phyloP scores from a whole-genome alignment of 2,888 invertebrate genomes.

The Synanthedon andrenaeformis region DNA sequence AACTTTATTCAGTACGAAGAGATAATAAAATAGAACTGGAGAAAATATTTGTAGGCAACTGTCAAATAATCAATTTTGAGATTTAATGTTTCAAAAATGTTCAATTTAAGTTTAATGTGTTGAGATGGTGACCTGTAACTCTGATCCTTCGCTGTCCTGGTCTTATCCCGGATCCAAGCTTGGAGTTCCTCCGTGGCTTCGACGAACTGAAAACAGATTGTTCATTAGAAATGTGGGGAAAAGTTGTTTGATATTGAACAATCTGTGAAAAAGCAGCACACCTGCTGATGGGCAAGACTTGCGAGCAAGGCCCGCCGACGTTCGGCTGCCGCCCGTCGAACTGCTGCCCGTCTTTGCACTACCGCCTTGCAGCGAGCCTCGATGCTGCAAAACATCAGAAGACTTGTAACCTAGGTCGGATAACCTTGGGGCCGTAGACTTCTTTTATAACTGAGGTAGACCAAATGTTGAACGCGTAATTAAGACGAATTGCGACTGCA shows the following conservation, averaged over 20 bases:
- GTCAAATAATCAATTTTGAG: too few relatives aligned
- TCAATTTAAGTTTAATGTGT: too few relatives aligned
- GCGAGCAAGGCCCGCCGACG: constrained; percentile 81
- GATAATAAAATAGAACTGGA: background rate
- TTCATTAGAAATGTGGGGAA: background rate
- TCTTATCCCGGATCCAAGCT: constrained; percentile 92
- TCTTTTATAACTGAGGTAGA: too few relatives aligned
- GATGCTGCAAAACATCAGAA: constrained; percentile 60
- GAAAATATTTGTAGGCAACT: too few relatives aligned
- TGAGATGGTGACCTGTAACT: constrained; percentile 73
- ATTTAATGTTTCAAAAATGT: too few relatives aligned
- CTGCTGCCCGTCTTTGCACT: constrained; percentile 77
- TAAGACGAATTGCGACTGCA: too few relatives aligned
- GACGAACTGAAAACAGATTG: constrained; percentile 74
- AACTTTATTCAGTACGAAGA: background rate
- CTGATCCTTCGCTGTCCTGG: constrained; percentile 91
- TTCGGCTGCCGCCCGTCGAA: constrained; percentile 80
- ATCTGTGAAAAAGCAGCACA: constrained; percentile 7
- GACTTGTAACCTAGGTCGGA: background rate
- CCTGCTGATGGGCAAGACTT: constrained; percentile 86
- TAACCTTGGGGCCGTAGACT: too few relatives aligned
- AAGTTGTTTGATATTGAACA: background rate
- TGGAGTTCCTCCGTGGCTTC: constrained; percentile 92
- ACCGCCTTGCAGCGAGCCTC: constrained; percentile 81
- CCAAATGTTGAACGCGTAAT: too few relatives aligned